Evolutionary conservation across 1,140 invertebrate genomes (phyloP), one percentile per base, ranked within the genome.

Genomic region (Epicauta chinensis): DNA sequence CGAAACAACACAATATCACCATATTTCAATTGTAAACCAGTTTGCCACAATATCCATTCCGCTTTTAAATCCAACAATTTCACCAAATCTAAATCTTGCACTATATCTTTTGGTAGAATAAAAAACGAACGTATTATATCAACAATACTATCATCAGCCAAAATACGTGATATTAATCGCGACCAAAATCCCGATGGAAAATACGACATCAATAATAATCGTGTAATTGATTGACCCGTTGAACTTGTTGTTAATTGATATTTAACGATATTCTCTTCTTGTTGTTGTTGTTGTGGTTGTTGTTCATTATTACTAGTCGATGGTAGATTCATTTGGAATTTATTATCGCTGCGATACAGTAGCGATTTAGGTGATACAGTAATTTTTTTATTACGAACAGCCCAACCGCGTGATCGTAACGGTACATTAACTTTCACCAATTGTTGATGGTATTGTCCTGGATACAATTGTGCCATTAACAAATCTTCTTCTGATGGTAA

Each of bases 181-280:
- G 95, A 91, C 97, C 96, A 98, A 72, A 99, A 99, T 0, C 97
- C 97, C 58, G 90, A 91, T 0, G 97, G 97, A 67, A 98, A 92
- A 71, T 98, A 99, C 0, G 94, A 94, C 81, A 98, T 89, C 1
- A 94, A 72, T 2, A 94, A 71, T 16, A 94, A 71, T 6, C 92
- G 72, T 0, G 82, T 78, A 7, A 87, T 77, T 0, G 80, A 63
- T 56, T 65, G 59, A n/a, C 60, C 58, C 59, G 58, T 55, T 56
- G 56, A 50, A 45, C 44, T 56, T 40, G 48, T 65, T 16, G 54
- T 61, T 41, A 63, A 41, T 63, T 52, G 62, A 55, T 64, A 75
- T 52, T 41, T 59, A n/a, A 43, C 68, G 51, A 36, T 56, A 53
- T 64, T 62, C 41, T 41, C 51, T 38, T 16, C 49, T 51, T 39